Percentiles rank a stretch among this genome's conserved stretches.
Conservation (phyloP, 2,888 invertebrate species). For the Scrobipalpa atriplicella region DNA sequence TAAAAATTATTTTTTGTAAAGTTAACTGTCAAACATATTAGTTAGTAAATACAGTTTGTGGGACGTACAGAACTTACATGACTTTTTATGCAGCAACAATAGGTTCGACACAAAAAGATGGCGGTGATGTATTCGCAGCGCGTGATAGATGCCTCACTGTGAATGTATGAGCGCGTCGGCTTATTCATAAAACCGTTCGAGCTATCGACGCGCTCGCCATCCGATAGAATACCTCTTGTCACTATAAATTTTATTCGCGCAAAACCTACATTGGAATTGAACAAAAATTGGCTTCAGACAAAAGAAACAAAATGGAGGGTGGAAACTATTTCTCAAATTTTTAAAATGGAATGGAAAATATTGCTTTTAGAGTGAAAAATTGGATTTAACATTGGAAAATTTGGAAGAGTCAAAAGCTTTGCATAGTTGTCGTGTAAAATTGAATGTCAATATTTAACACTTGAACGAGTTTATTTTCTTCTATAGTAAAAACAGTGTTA, state of each 20-base stretch:
- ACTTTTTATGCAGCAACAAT: not conserved
- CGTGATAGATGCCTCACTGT: conserved; percentile 1
- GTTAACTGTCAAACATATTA: too few species aligned
- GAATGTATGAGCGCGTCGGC: conserved; percentile 8
- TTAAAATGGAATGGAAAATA: not conserved
- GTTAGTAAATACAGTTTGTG: not conserved
- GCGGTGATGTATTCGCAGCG: not conserved
- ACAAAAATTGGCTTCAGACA: conserved; percentile 18
- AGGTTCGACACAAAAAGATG: not conserved
- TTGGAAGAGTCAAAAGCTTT: not conserved
- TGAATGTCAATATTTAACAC: too few species aligned
- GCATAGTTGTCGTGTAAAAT: not conserved
- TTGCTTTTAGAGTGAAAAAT: not conserved
- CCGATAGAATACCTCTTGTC: conserved; percentile 20
- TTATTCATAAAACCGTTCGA: conserved; percentile 1
- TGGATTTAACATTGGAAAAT: not conserved
- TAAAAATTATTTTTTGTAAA: too few species aligned
- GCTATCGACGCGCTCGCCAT: not conserved
- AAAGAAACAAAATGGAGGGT: conserved; percentile 8
- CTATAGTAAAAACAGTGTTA: not conserved
- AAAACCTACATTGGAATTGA: conserved; percentile 19
- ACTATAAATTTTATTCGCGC: conserved; percentile 17
- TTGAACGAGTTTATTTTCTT: too few species aligned
- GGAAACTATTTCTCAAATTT: not conserved
- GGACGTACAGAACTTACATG: not conserved